A percentile compares a stretch with the other conserved stretches of the same genome.
Conservation (phyloP, 2,113 vertebrate genomes). For the Chionodraco myersi region DNA sequence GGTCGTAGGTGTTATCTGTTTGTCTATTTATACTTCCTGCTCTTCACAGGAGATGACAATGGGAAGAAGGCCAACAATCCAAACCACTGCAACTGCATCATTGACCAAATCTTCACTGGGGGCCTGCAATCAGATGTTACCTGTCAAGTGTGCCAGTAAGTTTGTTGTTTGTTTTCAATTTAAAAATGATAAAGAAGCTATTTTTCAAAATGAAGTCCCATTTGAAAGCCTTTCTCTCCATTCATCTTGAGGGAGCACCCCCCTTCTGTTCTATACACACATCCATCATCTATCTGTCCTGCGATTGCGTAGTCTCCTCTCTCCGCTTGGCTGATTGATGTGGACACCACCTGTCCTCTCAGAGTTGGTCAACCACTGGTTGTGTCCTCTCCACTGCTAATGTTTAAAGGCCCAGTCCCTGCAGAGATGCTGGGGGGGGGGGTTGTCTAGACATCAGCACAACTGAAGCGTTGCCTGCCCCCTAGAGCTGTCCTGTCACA, state of each 20-base stretch:
- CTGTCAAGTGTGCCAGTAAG: slow-evolving; percentile 98
- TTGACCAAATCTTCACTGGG: slow-evolving; percentile 98
- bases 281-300: slow-evolving; percentile 25
- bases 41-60: slow-evolving; percentile 90
- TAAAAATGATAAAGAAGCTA: not conserved
- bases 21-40: slow-evolving; percentile 33
- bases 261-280: not conserved
- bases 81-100: slow-evolving; percentile 99
- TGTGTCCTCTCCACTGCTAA: slow-evolving; percentile 48
- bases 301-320: not conserved
- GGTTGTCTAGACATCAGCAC: slow-evolving; percentile 72
- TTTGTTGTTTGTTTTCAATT: slow-evolving; percentile 3
- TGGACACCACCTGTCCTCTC: slow-evolving; percentile 21
- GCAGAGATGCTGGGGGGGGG: slow-evolving; percentile 48
- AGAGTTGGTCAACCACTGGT: slow-evolving; percentile 37
- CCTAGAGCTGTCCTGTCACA: slow-evolving; percentile 77
- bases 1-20: slow-evolving; percentile 11
- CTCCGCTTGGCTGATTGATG: not conserved
- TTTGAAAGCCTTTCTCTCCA: not conserved
- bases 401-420: slow-evolving; percentile 64
- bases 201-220: not conserved
- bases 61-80: slow-evolving; percentile 98
- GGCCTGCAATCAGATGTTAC: slow-evolving; percentile 98
- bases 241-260: slow-evolving; percentile 3
- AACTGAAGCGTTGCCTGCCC: slow-evolving; percentile 62